These are phyloP conservation scores for Agrotis ipsilon DNA, from an alignment of 2,888 invertebrate genomes.

Conservation along the genomic window DNA sequence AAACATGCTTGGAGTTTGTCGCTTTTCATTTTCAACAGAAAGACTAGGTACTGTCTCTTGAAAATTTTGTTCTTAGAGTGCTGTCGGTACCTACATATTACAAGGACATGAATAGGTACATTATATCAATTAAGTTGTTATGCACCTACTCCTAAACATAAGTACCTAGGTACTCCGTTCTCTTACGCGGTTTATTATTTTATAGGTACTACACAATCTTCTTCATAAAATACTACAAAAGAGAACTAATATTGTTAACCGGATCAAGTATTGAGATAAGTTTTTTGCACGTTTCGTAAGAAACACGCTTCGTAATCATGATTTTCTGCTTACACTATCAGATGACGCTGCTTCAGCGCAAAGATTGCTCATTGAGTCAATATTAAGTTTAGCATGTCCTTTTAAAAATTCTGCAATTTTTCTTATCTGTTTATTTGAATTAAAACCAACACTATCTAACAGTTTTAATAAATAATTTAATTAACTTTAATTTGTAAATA, in stretches of 20 bases:
- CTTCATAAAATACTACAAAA: background rate
- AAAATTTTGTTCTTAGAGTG: background rate
- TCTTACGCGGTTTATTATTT: background rate
- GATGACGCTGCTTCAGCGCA: constrained; percentile 2
- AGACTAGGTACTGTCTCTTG: background rate
- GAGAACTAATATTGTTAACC: background rate
- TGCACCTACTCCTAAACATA: background rate
- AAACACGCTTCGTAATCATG: constrained; percentile 22
- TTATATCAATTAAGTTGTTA: background rate
- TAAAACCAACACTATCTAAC: too few relatives aligned
- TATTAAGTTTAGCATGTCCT: constrained; percentile 15
- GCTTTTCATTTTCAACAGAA: too few relatives aligned
- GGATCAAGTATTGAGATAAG: constrained; percentile 1
- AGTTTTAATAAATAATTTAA: too few relatives aligned
- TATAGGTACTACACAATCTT: background rate
- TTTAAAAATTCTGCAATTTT: background rate
- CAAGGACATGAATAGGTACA: background rate
- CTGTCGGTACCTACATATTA: background rate
- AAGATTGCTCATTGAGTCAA: constrained; percentile 9
- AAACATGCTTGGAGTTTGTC: background rate
- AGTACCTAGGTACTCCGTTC: too few relatives aligned
- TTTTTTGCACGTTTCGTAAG: constrained; percentile 8
- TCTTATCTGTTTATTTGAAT: constrained; percentile 6
- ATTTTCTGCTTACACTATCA: constrained; percentile 4
- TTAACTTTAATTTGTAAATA: too few relatives aligned